These are phyloP conservation scores for Meles meles DNA, from an alignment of 2,113 vertebrate species.

Conservation along the genomic window DNA sequence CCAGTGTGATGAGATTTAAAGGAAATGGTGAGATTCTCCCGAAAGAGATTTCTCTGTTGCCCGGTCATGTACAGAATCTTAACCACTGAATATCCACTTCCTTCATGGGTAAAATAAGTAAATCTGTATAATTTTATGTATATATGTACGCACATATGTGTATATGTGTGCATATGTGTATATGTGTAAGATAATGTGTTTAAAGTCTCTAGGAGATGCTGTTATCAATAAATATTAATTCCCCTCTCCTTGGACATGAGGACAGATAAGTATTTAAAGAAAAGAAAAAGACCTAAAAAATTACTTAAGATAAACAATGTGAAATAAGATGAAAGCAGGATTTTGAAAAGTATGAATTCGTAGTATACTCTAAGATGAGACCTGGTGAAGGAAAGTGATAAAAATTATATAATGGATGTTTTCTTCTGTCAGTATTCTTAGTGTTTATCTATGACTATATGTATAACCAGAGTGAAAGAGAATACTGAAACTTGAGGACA, in stretches of 20 bases:
- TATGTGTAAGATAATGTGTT: not conserved
- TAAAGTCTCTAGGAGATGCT: not conserved
- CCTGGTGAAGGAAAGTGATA: not conserved
- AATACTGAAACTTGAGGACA: not conserved
- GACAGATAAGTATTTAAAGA: not conserved
- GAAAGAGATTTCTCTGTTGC: not conserved
- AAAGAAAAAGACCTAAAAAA: not conserved
- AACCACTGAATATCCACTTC: not conserved
- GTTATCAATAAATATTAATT: not conserved
- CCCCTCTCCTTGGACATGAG: not conserved
- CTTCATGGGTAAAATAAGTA: not conserved
- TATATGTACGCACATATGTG: not conserved
- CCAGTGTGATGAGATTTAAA: not conserved
- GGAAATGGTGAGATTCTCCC: not conserved
- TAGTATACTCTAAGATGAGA: not conserved
- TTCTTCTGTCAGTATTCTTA: not conserved
- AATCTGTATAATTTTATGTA: not conserved
- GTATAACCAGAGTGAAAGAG: not conserved
- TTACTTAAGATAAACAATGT: not conserved
- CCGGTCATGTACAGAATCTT: not conserved
- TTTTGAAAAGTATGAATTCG: not conserved
- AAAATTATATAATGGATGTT: not conserved
- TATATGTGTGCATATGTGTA: not conserved
- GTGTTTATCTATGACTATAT: not conserved
- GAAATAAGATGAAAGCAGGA: not conserved